These are phyloP conservation scores for Cheiracanthium punctorium DNA, from an alignment of 2,888 invertebrate genomes.

Conservation along the genomic window DNA sequence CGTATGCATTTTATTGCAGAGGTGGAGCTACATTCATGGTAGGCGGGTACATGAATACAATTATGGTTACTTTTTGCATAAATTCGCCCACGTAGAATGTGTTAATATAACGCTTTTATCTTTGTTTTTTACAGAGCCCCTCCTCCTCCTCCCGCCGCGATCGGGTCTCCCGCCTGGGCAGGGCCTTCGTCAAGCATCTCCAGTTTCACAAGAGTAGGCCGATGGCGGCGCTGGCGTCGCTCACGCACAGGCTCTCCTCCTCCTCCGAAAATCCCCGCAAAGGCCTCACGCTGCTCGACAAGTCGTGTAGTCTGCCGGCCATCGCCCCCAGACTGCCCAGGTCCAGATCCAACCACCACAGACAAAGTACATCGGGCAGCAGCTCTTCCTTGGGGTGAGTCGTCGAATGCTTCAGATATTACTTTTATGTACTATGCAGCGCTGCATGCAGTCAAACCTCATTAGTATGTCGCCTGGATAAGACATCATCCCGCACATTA, in stretches of 20 bases:
- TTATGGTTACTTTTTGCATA: too few relatives aligned
- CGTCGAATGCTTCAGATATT: too few relatives aligned
- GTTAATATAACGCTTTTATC: too few relatives aligned
- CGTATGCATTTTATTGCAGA: too few relatives aligned
- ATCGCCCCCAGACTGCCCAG: constrained; percentile 58
- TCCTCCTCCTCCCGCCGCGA: constrained; percentile 45
- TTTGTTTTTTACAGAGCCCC: constrained; percentile 36
- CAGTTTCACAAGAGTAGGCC: constrained; percentile 67
- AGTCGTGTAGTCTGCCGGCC: constrained; percentile 68
- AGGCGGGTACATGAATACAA: too few relatives aligned
- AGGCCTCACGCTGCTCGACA: constrained; percentile 60
- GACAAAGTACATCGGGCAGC: constrained; percentile 29
- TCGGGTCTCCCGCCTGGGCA: constrained; percentile 63
- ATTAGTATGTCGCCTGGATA: too few relatives aligned
- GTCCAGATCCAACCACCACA: constrained; percentile 59
- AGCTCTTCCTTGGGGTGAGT: constrained; percentile 51
- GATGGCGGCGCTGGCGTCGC: constrained; percentile 66
- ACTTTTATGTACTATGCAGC: too few relatives aligned
- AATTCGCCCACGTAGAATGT: too few relatives aligned
- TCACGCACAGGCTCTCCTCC: constrained; percentile 65
- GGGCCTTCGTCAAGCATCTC: constrained; percentile 69
- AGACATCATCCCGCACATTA: too few relatives aligned
- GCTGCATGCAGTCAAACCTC: too few relatives aligned
- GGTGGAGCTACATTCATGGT: too few relatives aligned
- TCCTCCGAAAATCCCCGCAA: constrained; percentile 53